phyloP scores from a whole-genome alignment of 2,888 invertebrate genomes.

The Noctua fimbriata region DNA sequence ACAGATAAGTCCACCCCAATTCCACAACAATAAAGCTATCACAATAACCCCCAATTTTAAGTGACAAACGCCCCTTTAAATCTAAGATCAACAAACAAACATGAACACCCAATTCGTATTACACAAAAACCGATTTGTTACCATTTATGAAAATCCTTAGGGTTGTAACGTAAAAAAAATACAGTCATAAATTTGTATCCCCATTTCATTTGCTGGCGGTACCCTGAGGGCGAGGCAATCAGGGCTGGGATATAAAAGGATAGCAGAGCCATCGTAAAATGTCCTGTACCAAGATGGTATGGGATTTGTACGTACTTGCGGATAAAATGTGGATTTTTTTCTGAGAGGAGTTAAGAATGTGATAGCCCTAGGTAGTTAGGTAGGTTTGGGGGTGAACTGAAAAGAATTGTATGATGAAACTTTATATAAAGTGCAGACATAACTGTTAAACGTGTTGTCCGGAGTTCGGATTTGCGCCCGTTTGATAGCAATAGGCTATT shows the following conservation, averaged over 20 bases:
- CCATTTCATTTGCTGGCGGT: constrained; percentile 75
- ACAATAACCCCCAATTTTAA: constrained; percentile 24
- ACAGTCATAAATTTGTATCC: constrained; percentile 78
- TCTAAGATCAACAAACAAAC: constrained; percentile 53
- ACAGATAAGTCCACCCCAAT: constrained; percentile 5
- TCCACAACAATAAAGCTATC: constrained; percentile 20
- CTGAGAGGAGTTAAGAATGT: constrained; percentile 42
- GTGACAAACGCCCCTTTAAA: constrained; percentile 44
- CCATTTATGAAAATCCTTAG: constrained; percentile 72
- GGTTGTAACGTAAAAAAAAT: constrained; percentile 72
- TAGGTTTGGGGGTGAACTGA: background rate
- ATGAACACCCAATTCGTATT: constrained; percentile 57
- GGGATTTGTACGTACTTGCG: constrained; percentile 81
- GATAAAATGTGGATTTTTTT: constrained; percentile 70
- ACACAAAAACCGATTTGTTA: constrained; percentile 70
- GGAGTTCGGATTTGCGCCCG: no score
- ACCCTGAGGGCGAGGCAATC: constrained; percentile 84
- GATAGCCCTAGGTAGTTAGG: constrained; percentile 40
- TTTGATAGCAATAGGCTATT: no score
- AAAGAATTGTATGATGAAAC: constrained; percentile 1
- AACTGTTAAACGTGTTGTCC: background rate
- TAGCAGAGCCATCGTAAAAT: constrained; percentile 84
- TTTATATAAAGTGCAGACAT: background rate
- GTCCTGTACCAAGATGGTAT: constrained; percentile 84
- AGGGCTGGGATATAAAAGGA: constrained; percentile 87